Base-by-base conservation (phyloP, 2,888 invertebrate species). In the Cerastis rubricosa region DNA sequence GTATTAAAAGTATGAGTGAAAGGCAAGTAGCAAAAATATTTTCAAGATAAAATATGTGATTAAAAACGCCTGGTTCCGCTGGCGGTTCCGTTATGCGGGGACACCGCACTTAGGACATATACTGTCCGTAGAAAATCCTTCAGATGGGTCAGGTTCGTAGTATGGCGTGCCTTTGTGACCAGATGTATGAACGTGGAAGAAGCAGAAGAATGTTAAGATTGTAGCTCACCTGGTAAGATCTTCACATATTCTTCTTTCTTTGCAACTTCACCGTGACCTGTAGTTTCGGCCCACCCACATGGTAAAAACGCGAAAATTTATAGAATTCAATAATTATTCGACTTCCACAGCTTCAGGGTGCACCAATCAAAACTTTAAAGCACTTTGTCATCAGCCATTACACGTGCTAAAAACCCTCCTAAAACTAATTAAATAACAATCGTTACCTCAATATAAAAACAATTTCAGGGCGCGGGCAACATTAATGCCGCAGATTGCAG, bases 401-500 rank as follows among this genome's bases (percentile, higher is more conserved):
- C 49, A 35, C 9, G 8, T 29, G 8, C 11, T 45, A 2, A 29
- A 11, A 25, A 2, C 17, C 8, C 45, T 54, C n/a, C 76, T n/a
- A 45, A 78, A 74, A 57, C 1, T 54, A 67, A 73, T 73, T 64
- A 29, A 74, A 65, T 61, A 7, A 12, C 29, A 57, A 68, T 49
- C 40, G 40, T 74, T 29, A 72, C 51, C 47, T 67, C 49, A 64
- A 74, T 67, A 69, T 70, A 83, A 75, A 79, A 70, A 77, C 59
- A 64, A 64, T 74, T 74, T 81, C 47, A 69, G 45, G 43, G 35
- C 63, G 29, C 65, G 40, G 67, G 66, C 14, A 67, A 63, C 59
- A 65, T 71, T 71, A 78, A 74, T 80, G 65, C 47, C 49, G 12
- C 47, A 51, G 64, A 78, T 80, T 75, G 78, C 80, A 75, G 72